Base-by-base conservation (phyloP, 2,888 invertebrate species). In the Tipula vernalis region DNA sequence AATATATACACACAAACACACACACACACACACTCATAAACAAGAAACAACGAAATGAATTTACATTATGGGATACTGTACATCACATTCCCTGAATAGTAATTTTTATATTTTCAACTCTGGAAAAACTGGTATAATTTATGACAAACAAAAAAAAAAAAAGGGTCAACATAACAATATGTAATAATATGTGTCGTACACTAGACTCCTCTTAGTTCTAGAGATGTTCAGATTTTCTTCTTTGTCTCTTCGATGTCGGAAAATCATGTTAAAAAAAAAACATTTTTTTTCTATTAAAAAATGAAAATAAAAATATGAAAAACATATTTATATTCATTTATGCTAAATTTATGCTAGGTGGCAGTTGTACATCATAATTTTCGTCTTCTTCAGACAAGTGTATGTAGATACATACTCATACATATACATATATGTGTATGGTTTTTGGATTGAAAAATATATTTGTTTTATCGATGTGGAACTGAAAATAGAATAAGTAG, bases 271-370 rank as follows among this genome's bases (percentile, higher is more conserved):
- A 15, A 57, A 51, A 57, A 2, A 5, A 57, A 5, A 15, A 15
- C 5, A 1, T 15, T 57, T 5, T 57, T 57, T 57, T 57, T 71
- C 2, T 71, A 57, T 8, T 15, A 57, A 8, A 18, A 18, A 18
- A 57, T 6, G 71, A 71, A 28, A 71, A 10, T 28, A 71, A 18
- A 71, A 71, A 71, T 71, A 71, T 71, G 71, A 71, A 71, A 71
- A 71, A 71, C 71, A 71, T 71, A 71, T 71, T 71, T 71, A 71
- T 71, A 71, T 71, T 71, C 71, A 71, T 71, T 71, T 71, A 71
- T 71, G 71, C 28, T 71, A 71, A 71, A 71, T 71, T 71, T 71
- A 71, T 71, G 71, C 71, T 6, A 71, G 71, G 71, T 71, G 71
- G 71, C 71, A 71, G 71, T 71, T 71, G 71, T 71, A 71, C 71